phyloP scores from a whole-genome alignment of 2,888 invertebrate genomes.

The Harmothoe impar region DNA sequence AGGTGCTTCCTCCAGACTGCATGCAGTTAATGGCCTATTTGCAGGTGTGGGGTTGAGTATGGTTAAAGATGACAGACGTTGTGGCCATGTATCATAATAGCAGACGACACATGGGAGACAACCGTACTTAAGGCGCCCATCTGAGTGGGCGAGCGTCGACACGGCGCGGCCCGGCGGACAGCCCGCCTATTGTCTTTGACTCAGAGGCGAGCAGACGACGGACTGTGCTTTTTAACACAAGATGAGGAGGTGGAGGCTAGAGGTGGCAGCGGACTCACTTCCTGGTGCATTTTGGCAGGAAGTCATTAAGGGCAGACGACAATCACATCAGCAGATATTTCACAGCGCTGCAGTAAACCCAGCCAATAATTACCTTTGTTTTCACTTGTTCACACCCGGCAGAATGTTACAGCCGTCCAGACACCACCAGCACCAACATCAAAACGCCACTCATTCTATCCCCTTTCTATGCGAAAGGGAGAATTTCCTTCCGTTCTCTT shows the following conservation, averaged over 20 bases:
- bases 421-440: background rate
- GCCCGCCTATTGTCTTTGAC: conserved; percentile 18
- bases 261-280: conserved; percentile 31
- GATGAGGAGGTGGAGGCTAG: conserved; percentile 1
- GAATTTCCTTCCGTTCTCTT: conserved; percentile 34
- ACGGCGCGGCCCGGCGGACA: background rate
- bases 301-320: conserved; percentile 30
- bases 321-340: conserved; percentile 43
- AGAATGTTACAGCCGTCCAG: background rate
- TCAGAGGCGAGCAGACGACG: background rate
- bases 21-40: too few relatives aligned
- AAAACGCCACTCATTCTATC: background rate
- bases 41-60: too few relatives aligned
- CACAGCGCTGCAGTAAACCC: conserved; percentile 1
- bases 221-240: conserved; percentile 1
- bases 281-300: conserved; percentile 51
- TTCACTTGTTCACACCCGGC: conserved; percentile 18
- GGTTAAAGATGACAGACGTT: too few relatives aligned
- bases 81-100: too few relatives aligned
- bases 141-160: background rate
- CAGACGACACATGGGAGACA: too few relatives aligned
- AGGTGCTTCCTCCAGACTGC: too few relatives aligned
- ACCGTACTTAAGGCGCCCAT: too few relatives aligned
- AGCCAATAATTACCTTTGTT: conserved; percentile 22
- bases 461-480: background rate